Conservation (phyloP, 2,888 invertebrate species). For the Panzeria rudis region DNA sequence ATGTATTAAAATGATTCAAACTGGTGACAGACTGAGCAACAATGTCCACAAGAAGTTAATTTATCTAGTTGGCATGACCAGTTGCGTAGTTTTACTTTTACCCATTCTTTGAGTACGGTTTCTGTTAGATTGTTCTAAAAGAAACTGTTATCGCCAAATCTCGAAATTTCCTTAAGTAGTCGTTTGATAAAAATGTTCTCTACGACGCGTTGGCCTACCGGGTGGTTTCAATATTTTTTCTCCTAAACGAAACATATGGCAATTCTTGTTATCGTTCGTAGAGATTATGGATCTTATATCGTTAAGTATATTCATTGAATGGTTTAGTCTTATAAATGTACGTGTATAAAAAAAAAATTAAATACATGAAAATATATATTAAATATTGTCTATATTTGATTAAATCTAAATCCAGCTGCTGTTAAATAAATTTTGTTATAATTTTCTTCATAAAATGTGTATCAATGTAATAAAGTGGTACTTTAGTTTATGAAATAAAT, state of each 20-base stretch:
- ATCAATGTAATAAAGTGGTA: background rate
- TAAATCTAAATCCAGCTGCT: slow-evolving; percentile 10
- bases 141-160: too few species aligned
- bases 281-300: background rate
- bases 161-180: too few species aligned
- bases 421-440: slow-evolving; percentile 6
- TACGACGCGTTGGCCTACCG: too few species aligned
- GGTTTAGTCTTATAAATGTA: background rate
- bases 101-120: too few species aligned
- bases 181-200: too few species aligned
- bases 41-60: too few species aligned
- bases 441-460: slow-evolving; percentile 2
- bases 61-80: too few species aligned
- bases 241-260: slow-evolving; percentile 24
- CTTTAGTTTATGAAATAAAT: slow-evolving; percentile 19
- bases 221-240: slow-evolving; percentile 9
- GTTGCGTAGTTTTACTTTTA: too few species aligned
- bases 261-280: slow-evolving; percentile 3
- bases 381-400: slow-evolving; percentile 4
- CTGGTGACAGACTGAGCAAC: too few species aligned
- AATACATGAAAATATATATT: background rate
- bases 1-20: too few species aligned
- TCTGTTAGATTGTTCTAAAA: too few species aligned
- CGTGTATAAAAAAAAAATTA: background rate
- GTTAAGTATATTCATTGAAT: slow-evolving; percentile 19